These are phyloP conservation scores for Allacma fusca DNA, from an alignment of 2,888 invertebrate species.

Conservation along the genomic window DNA sequence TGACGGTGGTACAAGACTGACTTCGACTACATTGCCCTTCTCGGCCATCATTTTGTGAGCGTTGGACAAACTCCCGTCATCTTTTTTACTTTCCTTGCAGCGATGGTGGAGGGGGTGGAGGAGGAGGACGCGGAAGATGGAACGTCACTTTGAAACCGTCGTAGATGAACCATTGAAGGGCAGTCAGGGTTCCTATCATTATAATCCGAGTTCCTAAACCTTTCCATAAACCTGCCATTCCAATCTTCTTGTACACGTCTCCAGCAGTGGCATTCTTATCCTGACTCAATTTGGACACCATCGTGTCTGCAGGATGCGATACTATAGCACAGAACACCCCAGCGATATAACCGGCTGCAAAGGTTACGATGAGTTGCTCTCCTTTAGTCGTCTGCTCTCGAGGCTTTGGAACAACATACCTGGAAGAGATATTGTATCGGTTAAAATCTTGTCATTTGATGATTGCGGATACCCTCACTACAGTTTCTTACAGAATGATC, in stretches of 20 bases:
- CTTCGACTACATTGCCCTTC: too few relatives aligned
- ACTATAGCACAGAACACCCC: constrained; percentile 99
- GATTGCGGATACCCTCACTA: too few relatives aligned
- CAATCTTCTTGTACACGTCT: constrained; percentile 77
- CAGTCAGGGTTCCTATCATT: constrained; percentile 92
- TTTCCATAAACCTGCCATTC: constrained; percentile 79
- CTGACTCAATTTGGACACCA: constrained; percentile 83
- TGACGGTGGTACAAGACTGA: too few relatives aligned
- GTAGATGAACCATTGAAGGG: constrained; percentile 92
- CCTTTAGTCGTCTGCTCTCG: constrained; percentile 86
- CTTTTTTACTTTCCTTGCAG: background rate
- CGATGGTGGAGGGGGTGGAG: constrained; percentile 94
- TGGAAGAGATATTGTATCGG: too few relatives aligned
- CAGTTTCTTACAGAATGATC: too few relatives aligned
- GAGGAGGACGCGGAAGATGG: constrained; percentile 92
- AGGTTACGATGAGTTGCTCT: constrained; percentile 94
- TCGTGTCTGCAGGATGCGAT: constrained; percentile 96
- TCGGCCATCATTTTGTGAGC: background rate
- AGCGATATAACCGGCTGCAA: constrained; percentile 95
- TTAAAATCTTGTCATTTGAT: too few relatives aligned
- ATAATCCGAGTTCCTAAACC: constrained; percentile 84
- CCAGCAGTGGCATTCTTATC: constrained; percentile 72
- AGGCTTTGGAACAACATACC: constrained; percentile 91
- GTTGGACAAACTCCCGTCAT: background rate
- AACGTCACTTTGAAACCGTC: constrained; percentile 85